These are phyloP conservation scores for Agriotes lineatus DNA, from an alignment of 2,888 invertebrate species.

Conservation along the genomic window DNA sequence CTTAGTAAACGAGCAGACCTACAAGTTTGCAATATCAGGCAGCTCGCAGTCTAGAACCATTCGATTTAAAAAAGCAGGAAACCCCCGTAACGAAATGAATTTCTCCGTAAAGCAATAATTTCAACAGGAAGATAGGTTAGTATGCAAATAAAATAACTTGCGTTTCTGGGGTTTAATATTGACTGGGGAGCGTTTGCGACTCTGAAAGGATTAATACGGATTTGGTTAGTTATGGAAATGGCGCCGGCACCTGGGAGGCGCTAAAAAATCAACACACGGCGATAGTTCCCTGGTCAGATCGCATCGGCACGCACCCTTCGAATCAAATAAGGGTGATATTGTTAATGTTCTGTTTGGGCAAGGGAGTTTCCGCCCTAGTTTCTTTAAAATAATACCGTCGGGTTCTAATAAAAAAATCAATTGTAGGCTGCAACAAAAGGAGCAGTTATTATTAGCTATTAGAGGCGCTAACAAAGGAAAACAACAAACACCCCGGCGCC, in stretches of 20 bases:
- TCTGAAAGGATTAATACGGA: constrained; percentile 4
- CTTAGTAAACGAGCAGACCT: background rate
- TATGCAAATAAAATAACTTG: constrained; percentile 16
- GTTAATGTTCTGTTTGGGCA: constrained; percentile 13
- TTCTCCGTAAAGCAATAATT: constrained; percentile 11
- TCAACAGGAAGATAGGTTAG: constrained; percentile 5
- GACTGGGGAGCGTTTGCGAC: background rate
- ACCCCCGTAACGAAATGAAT: constrained; percentile 8
- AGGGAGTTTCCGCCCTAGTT: constrained; percentile 25
- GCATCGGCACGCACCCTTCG: constrained; percentile 2
- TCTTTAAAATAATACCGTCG: constrained; percentile 21
- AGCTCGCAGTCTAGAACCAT: background rate
- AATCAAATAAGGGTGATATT: constrained; percentile 6
- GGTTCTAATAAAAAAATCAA: constrained; percentile 21
- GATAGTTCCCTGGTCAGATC: constrained; percentile 21
- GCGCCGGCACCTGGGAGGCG: too few relatives aligned
- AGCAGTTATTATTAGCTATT: constrained; percentile 15
- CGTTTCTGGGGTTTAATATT: constrained; percentile 1
- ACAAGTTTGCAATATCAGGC: constrained; percentile 4
- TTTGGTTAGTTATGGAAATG: constrained; percentile 9
- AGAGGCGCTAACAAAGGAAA: background rate
- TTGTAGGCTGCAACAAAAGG: constrained; percentile 20
- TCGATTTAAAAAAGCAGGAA: background rate
- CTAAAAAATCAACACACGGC: background rate
- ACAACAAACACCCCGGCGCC: constrained; percentile 1